These are phyloP conservation scores for Calycopis cecrops DNA, from an alignment of 1,140 invertebrate genomes.

Conservation along the genomic window DNA sequence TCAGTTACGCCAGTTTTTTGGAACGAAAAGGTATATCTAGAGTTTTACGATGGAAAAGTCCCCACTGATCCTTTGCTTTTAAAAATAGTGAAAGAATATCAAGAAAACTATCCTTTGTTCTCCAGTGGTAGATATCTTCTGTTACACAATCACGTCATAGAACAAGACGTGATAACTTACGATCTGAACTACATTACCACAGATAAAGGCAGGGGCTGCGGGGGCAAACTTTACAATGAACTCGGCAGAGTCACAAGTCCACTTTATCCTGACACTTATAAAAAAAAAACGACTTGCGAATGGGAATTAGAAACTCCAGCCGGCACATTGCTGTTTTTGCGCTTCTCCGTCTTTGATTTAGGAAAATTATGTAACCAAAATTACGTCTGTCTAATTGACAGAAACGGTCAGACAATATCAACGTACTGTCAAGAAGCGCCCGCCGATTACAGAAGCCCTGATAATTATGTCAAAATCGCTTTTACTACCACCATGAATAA, in stretches of 20 bases:
- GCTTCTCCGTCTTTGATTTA: conserved; percentile 80
- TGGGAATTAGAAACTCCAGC: conserved; percentile 84
- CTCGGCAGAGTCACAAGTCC: conserved; percentile 85
- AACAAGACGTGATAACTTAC: conserved; percentile 51
- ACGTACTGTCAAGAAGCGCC: conserved; percentile 76
- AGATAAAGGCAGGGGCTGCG: conserved; percentile 83
- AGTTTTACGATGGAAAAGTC: conserved; percentile 76
- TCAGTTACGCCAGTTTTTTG: conserved; percentile 30
- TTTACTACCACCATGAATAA: conserved; percentile 81
- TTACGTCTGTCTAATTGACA: conserved; percentile 77
- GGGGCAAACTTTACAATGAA: conserved; percentile 83
- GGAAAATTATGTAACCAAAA: conserved; percentile 79
- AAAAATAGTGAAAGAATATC: conserved; percentile 49
- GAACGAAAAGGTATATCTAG: conserved; percentile 33
- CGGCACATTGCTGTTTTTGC: conserved; percentile 75
- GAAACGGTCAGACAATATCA: conserved; percentile 38
- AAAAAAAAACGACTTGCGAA: conserved; percentile 77
- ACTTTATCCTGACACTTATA: conserved; percentile 81
- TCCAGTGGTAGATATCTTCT: conserved; percentile 79
- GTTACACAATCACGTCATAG: conserved; percentile 64
- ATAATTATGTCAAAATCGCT: conserved; percentile 76
- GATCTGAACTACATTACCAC: conserved; percentile 82
- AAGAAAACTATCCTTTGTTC: conserved; percentile 58
- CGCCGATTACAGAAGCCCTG: conserved; percentile 69
- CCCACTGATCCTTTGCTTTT: conserved; percentile 53